Conservation (phyloP, 2,888 invertebrate genomes). For the Rhagonycha fulva region DNA sequence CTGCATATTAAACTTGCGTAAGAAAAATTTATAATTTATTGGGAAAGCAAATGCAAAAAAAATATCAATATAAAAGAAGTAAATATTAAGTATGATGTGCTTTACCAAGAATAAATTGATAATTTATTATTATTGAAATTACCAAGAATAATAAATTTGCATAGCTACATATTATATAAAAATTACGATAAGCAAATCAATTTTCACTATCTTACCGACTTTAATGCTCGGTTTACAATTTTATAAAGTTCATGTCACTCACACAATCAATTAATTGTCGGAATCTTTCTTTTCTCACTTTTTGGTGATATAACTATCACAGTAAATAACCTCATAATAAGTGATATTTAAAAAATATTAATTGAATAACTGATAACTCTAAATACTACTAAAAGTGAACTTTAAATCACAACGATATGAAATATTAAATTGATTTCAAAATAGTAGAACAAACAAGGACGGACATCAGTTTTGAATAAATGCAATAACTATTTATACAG, state of each 20-base stretch:
- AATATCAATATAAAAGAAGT: neutral
- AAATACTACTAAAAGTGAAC: neutral
- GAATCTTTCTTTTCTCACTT: neutral
- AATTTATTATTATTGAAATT: neutral
- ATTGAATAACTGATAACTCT: neutral
- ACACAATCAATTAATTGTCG: neutral
- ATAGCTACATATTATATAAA: neutral
- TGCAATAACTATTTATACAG: too few species aligned
- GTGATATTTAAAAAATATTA: neutral
- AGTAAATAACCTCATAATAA: neutral
- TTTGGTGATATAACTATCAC: neutral
- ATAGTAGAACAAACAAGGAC: neutral
- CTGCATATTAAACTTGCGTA: neutral
- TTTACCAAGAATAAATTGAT: neutral
- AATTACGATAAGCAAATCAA: neutral
- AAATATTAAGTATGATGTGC: neutral
- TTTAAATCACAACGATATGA: neutral
- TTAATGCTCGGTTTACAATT: neutral
- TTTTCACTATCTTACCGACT: neutral
- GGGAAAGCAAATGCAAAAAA: neutral
- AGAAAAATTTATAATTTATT: neutral
- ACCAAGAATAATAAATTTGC: neutral
- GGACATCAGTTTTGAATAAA: neutral
- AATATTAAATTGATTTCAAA: neutral
- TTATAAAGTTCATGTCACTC: neutral